Evolutionary conservation across 35 echinoderm and acorn worm species (phyloP), one percentile per base, ranked within the genome.

Genomic region (Chiridota heheva): DNA sequence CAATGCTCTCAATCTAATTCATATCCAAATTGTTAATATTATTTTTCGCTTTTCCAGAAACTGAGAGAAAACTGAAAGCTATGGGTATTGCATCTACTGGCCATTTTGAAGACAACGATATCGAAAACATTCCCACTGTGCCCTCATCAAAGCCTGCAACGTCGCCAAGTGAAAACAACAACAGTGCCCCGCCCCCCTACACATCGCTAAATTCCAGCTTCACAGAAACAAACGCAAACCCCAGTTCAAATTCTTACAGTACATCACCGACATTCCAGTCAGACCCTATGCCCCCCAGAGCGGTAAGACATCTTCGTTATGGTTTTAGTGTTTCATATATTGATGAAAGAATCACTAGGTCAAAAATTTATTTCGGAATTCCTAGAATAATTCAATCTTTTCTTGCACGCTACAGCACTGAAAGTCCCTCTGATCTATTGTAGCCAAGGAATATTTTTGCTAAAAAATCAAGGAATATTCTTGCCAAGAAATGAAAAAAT

Each of bases 1-100:
- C n/a, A n/a, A n/a, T n/a, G n/a, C n/a, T n/a, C n/a, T n/a, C n/a
- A n/a, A n/a, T n/a, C n/a, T n/a, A n/a, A n/a, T n/a, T n/a, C n/a
- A 55, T 15, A 2, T 46, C 31, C 44, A 41, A 43, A 43, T 13
- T 15, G 8, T 35, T n/a, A 2, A 17, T 69, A 18, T 65, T 65
- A 24, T 36, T 55, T 35, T 85, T 49, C 38, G 40, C 13, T 46
- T 40, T 40, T 67, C 55, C 73, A 95, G 93, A 96, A 79, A 96
- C 93, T 40, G 93, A 96, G 48, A 80, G 80, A 36, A 96, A 90
- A 40, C 57, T 96, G 35, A 90, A 86, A 65, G 93, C 93, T 41
- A 87, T 90, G 88, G 88, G 88, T 28, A 96, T 96, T 58, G 81
- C 93, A 43, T 67, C 83, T 7, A 71, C 73, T 3, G 88, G 51